A percentile compares a stretch with the other conserved stretches of the same genome.
Evolutionary conservation across 2,888 invertebrate genomes (phyloP).

Genomic region (Carcina quercana): DNA sequence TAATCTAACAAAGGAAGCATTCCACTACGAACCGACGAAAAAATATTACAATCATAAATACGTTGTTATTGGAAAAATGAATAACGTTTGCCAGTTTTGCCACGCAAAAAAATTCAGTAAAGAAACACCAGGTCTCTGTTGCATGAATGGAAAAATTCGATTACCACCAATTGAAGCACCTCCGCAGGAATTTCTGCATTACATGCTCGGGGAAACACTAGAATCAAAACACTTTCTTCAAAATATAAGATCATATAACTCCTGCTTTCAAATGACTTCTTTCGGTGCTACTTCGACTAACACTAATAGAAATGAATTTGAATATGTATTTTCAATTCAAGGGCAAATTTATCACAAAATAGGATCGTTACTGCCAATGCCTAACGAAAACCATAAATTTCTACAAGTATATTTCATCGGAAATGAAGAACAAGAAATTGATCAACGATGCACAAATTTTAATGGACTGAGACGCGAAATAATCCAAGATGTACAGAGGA

Average conservation of each 20-base stretch:
- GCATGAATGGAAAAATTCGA: slow-evolving; percentile 25
- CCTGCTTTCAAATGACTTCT: slow-evolving; percentile 31
- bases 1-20: too few relatives aligned
- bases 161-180: slow-evolving; percentile 19
- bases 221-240: slow-evolving; percentile 23
- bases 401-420: slow-evolving; percentile 25
- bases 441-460: slow-evolving; percentile 21
- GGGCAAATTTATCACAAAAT: slow-evolving; percentile 21
- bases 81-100: slow-evolving; percentile 21
- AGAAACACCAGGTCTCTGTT: slow-evolving; percentile 27
- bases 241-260: slow-evolving; percentile 26
- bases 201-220: slow-evolving; percentile 11
- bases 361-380: slow-evolving; percentile 19
- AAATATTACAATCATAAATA: slow-evolving; percentile 15
- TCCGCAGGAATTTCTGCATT: slow-evolving; percentile 15
- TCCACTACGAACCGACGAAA: slow-evolving; percentile 14
- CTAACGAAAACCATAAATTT: slow-evolving; percentile 17
- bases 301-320: not conserved
- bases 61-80: slow-evolving; percentile 20
- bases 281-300: slow-evolving; percentile 22
- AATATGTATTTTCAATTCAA: slow-evolving; percentile 10
- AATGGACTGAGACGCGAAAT: slow-evolving; percentile 12
- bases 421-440: slow-evolving; percentile 17
- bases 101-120: slow-evolving; percentile 27
- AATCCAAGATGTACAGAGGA: not conserved